Evolutionary conservation across 2,797 vertebrate genomes (phyloP), one percentile per base, ranked within the genome.

Genomic region (Sardinella longiceps): DNA sequence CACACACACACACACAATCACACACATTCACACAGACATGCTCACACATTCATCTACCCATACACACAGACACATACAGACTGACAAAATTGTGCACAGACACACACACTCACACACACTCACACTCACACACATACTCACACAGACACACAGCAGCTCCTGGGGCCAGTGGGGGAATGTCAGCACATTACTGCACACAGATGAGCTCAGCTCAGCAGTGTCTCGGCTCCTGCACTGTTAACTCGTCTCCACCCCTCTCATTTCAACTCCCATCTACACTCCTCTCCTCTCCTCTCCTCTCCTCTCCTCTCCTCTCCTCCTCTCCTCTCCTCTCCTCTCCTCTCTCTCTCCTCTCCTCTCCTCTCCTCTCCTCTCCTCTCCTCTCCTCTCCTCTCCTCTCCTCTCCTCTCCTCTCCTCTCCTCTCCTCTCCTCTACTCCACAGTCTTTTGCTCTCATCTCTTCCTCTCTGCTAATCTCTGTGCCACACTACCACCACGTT

Each of bases 141-240:
- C 53, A 56, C 3, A 56, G 2, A n/a, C 56, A 60, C 23, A n/a
- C 56, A 70, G 63, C 30, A 20, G 12, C 63, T 33, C 66, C 37
- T 37, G 33, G 30, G 66, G 30, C 33, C 15, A 74, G 66, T 74
- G 5, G 60, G 84, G 82, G 86, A 85, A 88, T 63, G 2, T 88
- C 87, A 88, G 82, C 84, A 86, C 56, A 88, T 86, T 82, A 87
- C 83, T 81, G 82, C 45, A 80, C 85, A 84, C 39, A 82, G 83
- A 84, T 89, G 82, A 85, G 84, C 82, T 85, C 14, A 28, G 33
- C 30, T 37, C 66, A 74, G 14, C 30, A 70, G 28, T 28, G 30
- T 30, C 66, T 23, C 18, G 14, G 37, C 33, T 56, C 53, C 53
- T 56, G 12, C 48, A 66, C 14, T 66, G 28, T 66, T 15, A 66